These are phyloP conservation scores for Drepana arcuata DNA, from an alignment of 1,140 invertebrate genomes.

Conservation along the genomic window DNA sequence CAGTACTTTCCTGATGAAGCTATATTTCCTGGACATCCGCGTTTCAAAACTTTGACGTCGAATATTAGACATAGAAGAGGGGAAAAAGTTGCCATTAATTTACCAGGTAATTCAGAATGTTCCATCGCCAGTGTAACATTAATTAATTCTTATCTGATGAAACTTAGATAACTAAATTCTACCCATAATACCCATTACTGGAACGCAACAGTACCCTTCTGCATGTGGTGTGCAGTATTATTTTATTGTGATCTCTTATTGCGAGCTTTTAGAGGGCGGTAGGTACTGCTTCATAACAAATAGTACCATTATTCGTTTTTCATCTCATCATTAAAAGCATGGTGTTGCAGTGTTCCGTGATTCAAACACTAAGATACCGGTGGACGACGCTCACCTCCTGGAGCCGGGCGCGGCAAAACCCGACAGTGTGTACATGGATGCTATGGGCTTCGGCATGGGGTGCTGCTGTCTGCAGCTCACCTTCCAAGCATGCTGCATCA, in stretches of 20 bases:
- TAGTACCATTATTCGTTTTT: too few species aligned
- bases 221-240: too few species aligned
- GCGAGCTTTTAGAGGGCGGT: too few species aligned
- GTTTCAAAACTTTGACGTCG: conserved; percentile 94
- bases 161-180: too few species aligned
- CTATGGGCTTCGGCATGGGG: conserved; percentile 99
- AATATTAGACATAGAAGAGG: conserved; percentile 94
- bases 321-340: too few species aligned
- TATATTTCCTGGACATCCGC: conserved; percentile 94
- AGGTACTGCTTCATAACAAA: too few species aligned
- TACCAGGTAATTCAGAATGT: too few species aligned
- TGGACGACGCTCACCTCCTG: conserved; percentile 78
- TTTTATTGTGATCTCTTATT: too few species aligned
- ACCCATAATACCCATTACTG: too few species aligned
- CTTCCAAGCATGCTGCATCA: conserved; percentile 97
- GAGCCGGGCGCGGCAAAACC: conserved; percentile 77
- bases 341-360: conserved; percentile 88
- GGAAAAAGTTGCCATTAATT: conserved; percentile 96
- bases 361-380: conserved; percentile 85
- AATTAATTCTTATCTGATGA: too few species aligned
- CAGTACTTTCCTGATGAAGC: conserved; percentile 97
- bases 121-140: too few species aligned
- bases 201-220: too few species aligned
- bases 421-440: conserved; percentile 96
- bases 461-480: conserved; percentile 97